Evolutionary conservation across 2,797 vertebrate species (phyloP), one percentile per base, ranked within the genome.

Genomic region (Sebastes flavidus): DNA sequence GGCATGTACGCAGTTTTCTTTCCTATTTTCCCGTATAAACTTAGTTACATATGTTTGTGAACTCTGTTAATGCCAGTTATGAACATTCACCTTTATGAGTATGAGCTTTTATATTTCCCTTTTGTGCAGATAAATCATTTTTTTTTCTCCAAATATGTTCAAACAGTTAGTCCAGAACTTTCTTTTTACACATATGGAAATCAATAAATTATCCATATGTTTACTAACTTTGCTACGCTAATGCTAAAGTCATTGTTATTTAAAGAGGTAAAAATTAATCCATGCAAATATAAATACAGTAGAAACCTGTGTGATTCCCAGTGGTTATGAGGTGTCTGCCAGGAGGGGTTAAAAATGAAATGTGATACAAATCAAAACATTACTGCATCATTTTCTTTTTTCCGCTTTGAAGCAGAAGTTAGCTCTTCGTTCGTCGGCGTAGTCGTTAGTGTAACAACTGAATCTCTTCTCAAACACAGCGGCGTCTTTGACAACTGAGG

Each of bases 251-350:
- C 14, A 10, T 27, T 65, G 70, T 82, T 87, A 72, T 83, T 81
- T 63, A 71, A 87, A 88, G 89, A 93, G 90, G 92, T 92, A 90
- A 88, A 80, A 86, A 87, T 82, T 0, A 88, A 88, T 86, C 58
- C 55, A 60, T 91, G 91, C 85, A 89, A 74, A 76, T 83, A 91
- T 91, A 91, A 94, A 93, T 93, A 92, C 65, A 81, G 72, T 22
- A 77, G 73, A 72, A 81, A 63, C 38, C 83, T 52, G 70, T 81
- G 32, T 58, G 72, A 68, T 22, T 83, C 62, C 72, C 65, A 54
- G 12, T 27, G 63, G 70, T 81, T 70, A 63, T 55, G 78, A 87
- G 65, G 65, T 13, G 13, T 20, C 56, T 59, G 60, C 3, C 5
- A 63, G 18, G n/a, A 59, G n/a, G 42, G 9, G n/a, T 46, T 58